Conservation (phyloP, 2,113 vertebrate genomes). For the Passer montanus region DNA sequence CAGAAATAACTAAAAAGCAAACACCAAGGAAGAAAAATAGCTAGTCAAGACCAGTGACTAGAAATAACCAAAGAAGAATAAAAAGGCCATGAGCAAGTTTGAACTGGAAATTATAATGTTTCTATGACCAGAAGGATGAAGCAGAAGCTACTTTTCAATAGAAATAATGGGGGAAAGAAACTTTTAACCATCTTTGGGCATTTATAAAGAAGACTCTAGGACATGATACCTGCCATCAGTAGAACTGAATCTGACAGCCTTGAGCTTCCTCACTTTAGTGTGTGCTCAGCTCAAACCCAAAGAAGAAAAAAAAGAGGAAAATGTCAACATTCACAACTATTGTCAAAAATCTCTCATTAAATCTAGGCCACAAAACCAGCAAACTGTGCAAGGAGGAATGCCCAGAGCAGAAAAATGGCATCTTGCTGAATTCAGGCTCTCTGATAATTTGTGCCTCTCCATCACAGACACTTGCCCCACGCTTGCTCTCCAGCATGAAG, state of each 20-base stretch:
- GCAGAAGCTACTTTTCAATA: not conserved
- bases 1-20: slow-evolving; percentile 35
- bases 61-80: slow-evolving; percentile 14
- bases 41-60: not conserved
- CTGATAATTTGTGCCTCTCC: not conserved
- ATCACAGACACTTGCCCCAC: not conserved
- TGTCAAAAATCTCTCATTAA: slow-evolving; percentile 33
- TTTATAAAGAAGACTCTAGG: not conserved
- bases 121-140: not conserved
- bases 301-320: not conserved
- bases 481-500: not conserved
- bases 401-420: not conserved
- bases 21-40: not conserved
- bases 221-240: not conserved
- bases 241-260: not conserved
- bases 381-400: not conserved
- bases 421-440: not conserved
- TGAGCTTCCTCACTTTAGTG: not conserved
- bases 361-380: not conserved
- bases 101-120: not conserved
- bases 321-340: not conserved
- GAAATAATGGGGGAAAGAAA: not conserved
- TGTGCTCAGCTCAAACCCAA: not conserved
- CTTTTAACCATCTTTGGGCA: not conserved
- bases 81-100: not conserved